A percentile compares a stretch with the other conserved stretches of the same genome.
phyloP scores from a whole-genome alignment of 2,888 invertebrate genomes.

The Melipona beecheii region DNA sequence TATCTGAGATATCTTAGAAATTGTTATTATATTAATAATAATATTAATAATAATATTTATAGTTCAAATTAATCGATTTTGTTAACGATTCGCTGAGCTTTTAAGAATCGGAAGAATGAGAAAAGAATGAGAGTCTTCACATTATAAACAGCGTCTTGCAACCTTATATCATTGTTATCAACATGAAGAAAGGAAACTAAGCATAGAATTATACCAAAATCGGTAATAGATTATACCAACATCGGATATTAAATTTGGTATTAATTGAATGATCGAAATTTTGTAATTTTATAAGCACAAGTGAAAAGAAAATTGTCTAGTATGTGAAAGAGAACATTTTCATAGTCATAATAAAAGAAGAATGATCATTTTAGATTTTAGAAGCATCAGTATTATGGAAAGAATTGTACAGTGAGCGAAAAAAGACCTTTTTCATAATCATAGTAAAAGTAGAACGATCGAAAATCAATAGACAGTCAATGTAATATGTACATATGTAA shows the following conservation, averaged over 20 bases:
- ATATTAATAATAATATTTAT: not conserved
- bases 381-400: not conserved
- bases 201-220: conserved; percentile 6
- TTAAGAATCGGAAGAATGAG: not conserved
- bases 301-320: conserved; percentile 3
- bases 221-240: conserved; percentile 11
- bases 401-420: too few relatives aligned
- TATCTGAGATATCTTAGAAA: not conserved
- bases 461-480: conserved; percentile 19
- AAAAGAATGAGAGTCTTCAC: not conserved
- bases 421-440: too few relatives aligned
- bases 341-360: not conserved
- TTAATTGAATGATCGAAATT: not conserved
- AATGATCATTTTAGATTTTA: not conserved
- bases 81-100: conserved; percentile 17
- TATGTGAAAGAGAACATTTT: not conserved
- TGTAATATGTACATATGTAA: not conserved
- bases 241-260: not conserved
- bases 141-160: not conserved
- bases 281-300: not conserved
- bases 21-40: conserved; percentile 2
- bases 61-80: not conserved
- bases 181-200: conserved; percentile 5
- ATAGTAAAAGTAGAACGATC: conserved; percentile 4
- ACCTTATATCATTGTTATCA: conserved; percentile 23